phyloP scores from a whole-genome alignment of 2,888 invertebrate species.

The Mystacides longicornis region DNA sequence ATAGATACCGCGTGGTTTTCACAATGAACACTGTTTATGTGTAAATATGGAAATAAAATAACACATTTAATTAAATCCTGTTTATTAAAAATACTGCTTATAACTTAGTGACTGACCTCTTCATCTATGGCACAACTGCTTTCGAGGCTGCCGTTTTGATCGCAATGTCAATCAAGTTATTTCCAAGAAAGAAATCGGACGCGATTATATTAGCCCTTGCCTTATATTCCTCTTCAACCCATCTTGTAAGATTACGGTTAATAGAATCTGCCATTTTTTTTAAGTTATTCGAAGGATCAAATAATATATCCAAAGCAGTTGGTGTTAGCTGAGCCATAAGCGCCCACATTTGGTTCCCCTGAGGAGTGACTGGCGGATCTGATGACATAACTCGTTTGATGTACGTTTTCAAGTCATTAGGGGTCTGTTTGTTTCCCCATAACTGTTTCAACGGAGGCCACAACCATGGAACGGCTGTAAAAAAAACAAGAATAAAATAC shows the following conservation, averaged over 20 bases:
- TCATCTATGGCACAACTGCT: neutral
- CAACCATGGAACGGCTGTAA: conserved; percentile 49
- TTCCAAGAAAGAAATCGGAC: conserved; percentile 65
- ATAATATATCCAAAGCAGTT: conserved; percentile 54
- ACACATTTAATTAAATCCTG: too few relatives aligned
- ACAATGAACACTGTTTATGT: too few relatives aligned
- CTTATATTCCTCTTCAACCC: conserved; percentile 61
- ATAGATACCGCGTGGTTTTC: too few relatives aligned
- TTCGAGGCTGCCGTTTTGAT: conserved; percentile 8
- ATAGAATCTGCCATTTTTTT: conserved; percentile 57
- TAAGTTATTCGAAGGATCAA: conserved; percentile 51
- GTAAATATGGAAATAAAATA: too few relatives aligned
- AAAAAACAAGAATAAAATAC: neutral
- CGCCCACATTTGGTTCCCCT: conserved; percentile 48
- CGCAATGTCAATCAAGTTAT: conserved; percentile 57
- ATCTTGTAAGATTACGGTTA: conserved; percentile 62
- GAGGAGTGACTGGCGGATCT: conserved; percentile 31
- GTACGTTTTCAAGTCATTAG: conserved; percentile 34
- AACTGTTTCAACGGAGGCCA: conserved; percentile 58
- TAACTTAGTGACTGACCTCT: too few relatives aligned
- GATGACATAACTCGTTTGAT: conserved; percentile 37
- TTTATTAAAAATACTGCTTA: too few relatives aligned
- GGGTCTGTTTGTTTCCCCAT: conserved; percentile 41
- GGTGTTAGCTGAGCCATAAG: conserved; percentile 72
- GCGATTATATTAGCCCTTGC: conserved; percentile 62